These are phyloP conservation scores for Plecturocebus donacophilus DNA, from an alignment of 2,113 vertebrate genomes.

Conservation along the genomic window DNA sequence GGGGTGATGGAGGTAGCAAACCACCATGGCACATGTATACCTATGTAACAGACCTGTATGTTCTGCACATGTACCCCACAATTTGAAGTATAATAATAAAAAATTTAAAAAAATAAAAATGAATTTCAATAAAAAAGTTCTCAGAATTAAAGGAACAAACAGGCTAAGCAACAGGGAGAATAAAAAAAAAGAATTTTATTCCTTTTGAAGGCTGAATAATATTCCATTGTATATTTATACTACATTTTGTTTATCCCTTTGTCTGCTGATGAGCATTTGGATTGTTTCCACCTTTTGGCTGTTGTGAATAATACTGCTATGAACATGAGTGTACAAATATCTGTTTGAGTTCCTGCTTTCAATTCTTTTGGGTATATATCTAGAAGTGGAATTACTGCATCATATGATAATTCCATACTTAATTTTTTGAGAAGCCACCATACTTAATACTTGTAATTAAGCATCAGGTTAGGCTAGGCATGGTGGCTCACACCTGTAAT, in stretches of 20 bases:
- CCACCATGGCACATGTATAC: too few relatives aligned
- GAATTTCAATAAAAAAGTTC: too few relatives aligned
- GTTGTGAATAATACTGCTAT: neutral
- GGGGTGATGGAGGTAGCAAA: too few relatives aligned
- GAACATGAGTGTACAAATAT: neutral
- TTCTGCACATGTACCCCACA: too few relatives aligned
- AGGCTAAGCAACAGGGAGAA: too few relatives aligned
- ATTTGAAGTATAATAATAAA: too few relatives aligned
- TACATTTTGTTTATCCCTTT: neutral
- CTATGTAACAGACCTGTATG: too few relatives aligned
- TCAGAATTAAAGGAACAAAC: too few relatives aligned
- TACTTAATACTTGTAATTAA: neutral
- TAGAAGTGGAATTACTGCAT: neutral
- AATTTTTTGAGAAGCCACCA: neutral
- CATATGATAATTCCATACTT: neutral
- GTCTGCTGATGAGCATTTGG: neutral
- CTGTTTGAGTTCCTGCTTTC: neutral
- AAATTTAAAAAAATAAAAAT: too few relatives aligned
- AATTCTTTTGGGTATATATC: neutral
- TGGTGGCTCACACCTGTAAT: too few relatives aligned
- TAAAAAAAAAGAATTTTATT: too few relatives aligned
- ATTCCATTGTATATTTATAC: neutral
- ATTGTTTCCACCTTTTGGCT: neutral
- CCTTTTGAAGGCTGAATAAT: neutral
- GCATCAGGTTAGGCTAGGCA: neutral